A percentile compares a stretch with the other conserved stretches of the same genome.
These are phyloP conservation scores for Helicoverpa armigera DNA, from an alignment of 1,140 invertebrate genomes.

Conservation along the genomic window DNA sequence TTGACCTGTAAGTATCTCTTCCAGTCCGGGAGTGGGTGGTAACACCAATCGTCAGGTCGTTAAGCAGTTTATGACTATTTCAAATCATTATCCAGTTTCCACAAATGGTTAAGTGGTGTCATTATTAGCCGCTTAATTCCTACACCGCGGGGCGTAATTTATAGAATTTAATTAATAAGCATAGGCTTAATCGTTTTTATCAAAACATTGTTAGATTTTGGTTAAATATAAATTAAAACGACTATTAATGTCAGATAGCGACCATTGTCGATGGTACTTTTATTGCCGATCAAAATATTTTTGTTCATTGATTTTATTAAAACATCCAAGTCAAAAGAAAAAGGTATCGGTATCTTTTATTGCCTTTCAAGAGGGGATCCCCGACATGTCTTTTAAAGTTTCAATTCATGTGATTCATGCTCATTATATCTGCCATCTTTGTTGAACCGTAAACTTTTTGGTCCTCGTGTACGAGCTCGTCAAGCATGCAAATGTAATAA, in stretches of 20 bases:
- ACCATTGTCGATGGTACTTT: too few species aligned
- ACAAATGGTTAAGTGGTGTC: constrained; percentile 15
- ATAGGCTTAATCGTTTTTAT: neutral
- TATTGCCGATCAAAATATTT: too few species aligned
- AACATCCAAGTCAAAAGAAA: too few species aligned
- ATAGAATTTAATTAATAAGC: constrained; percentile 18
- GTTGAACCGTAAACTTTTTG: neutral
- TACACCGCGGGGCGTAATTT: constrained; percentile 1
- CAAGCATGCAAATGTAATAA: constrained; percentile 8
- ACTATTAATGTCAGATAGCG: neutral
- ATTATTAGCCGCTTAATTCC: constrained; percentile 11
- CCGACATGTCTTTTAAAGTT: neutral
- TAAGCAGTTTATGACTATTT: neutral
- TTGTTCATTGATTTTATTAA: too few species aligned
- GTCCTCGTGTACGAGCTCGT: neutral
- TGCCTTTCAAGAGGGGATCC: neutral
- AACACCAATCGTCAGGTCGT: neutral
- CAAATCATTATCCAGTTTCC: neutral
- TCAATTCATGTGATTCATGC: neutral
- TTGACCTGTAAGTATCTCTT: constrained; percentile 12
- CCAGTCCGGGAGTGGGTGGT: neutral
- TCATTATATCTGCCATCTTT: neutral
- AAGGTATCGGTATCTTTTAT: too few species aligned
- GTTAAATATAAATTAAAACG: constrained; percentile 5
- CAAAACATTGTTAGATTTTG: neutral